phyloP scores from a whole-genome alignment of 2,113 vertebrate genomes.

The Hypocryptadius cinnamomeus region DNA sequence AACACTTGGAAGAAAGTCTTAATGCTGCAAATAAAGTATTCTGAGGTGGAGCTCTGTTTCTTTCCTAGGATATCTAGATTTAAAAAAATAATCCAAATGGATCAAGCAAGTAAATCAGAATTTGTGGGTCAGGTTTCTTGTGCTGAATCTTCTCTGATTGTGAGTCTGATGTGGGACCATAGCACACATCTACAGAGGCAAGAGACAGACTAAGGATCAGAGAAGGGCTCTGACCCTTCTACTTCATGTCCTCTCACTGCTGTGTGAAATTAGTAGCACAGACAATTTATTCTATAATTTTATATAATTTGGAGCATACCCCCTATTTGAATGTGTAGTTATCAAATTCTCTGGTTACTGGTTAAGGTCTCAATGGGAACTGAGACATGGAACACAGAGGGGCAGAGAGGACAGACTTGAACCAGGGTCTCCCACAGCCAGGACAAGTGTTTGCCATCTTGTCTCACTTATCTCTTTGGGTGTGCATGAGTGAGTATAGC shows the following conservation, averaged over 20 bases:
- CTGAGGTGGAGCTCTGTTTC: background rate
- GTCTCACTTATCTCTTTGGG: background rate
- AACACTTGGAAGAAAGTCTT: background rate
- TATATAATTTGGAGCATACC: background rate
- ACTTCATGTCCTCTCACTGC: background rate
- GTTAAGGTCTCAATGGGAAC: background rate
- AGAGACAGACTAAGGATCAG: background rate
- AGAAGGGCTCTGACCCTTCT: background rate
- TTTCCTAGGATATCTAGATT: background rate
- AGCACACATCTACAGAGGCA: background rate
- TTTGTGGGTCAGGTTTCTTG: background rate
- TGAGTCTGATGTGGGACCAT: background rate
- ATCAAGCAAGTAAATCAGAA: background rate
- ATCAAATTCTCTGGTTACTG: background rate
- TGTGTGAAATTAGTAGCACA: background rate
- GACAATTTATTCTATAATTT: background rate
- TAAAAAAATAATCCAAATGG: background rate
- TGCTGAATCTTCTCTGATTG: background rate
- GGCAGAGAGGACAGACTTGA: background rate
- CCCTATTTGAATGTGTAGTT: background rate
- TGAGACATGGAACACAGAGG: background rate
- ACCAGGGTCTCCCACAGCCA: background rate
- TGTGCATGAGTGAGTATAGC: background rate
- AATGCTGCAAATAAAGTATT: background rate
- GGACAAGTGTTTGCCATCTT: background rate